phyloP scores from a whole-genome alignment of 2,113 vertebrate species.

The Leiothrix lutea region DNA sequence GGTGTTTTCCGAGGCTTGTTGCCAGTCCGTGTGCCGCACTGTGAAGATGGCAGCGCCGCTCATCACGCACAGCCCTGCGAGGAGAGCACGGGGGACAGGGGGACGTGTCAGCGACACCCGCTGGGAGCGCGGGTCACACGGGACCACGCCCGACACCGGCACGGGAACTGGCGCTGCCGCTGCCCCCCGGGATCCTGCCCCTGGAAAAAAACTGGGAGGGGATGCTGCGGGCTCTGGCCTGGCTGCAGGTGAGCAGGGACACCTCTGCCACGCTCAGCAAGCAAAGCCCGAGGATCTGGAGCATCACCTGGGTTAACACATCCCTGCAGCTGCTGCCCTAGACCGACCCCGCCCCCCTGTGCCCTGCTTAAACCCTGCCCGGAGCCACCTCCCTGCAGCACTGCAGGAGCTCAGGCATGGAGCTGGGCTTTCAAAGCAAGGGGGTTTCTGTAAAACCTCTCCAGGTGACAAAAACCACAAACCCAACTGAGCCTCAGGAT shows the following conservation, averaged over 20 bases:
- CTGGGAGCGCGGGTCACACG: too few relatives aligned
- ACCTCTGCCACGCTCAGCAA: background rate
- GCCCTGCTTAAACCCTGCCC: background rate
- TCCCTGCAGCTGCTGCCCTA: background rate
- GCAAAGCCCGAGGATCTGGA: background rate
- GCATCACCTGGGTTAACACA: background rate
- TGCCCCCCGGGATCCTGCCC: too few relatives aligned
- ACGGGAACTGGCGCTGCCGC: accelerated
- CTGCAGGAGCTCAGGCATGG: background rate
- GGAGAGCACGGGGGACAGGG: background rate
- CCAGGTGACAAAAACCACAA: background rate
- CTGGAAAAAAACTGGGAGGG: background rate
- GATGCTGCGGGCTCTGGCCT: background rate
- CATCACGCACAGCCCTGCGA: conserved; percentile 92
- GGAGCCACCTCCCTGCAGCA: background rate
- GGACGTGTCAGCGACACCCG: accelerated
- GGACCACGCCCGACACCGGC: accelerated
- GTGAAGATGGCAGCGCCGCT: conserved; percentile 92
- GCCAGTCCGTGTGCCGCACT: conserved; percentile 86
- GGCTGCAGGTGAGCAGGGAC: background rate
- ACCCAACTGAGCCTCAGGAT: background rate
- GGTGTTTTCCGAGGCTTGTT: conserved; percentile 12
- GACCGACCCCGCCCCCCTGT: accelerated
- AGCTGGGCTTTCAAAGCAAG: background rate
- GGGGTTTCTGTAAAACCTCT: background rate